Base-by-base conservation (phyloP, 2,113 vertebrate genomes). In the Oryzias celebensis region DNA sequence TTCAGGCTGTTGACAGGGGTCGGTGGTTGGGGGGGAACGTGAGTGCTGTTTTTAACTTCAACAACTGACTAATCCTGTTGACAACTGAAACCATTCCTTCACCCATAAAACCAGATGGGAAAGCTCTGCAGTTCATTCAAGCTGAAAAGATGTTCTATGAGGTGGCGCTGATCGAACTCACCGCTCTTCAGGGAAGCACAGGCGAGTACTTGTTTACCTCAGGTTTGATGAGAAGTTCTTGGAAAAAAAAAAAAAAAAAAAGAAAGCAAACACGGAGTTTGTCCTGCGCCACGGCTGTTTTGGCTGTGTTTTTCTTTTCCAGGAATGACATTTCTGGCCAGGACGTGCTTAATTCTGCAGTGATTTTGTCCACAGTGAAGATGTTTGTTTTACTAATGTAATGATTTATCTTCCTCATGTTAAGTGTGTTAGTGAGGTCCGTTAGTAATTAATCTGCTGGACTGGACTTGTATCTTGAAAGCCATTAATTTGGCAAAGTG, bases 101-200 rank as follows among this genome's bases (percentile, higher is more conserved):
- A 90, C 88, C 75, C 59, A 77, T 77, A 88, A 86, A 90, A 93
- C 91, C 90, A 94, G 91, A 91, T 82, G 87, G 85, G 73, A 92
- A 93, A 78, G 89, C 82, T 7, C 87, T 85, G 16, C 58, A 69
- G 89, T 92, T 94, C 90, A 91, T 84, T 81, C 87, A 86, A 47
- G 85, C 91, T 24, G 91, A 92, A 68, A 93, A 92, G 85, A 93
- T 91, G 90, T 92, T 92, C 89, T 92, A 92, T 52, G 85, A 90
- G 60, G 91, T 91, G 87, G 87, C 88, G 60, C 62, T 90, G 85
- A 87, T 91, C 58, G 83, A 90, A 70, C 92, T 92, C 78, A 81
- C 85, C 0, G 85, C 87, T 81, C 76, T 89, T 18, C 85, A 72
- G 41, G 83, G 89, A 36, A 79, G 68, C 65, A 77, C 92, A 92